These are phyloP conservation scores for Hydropsyche tenuis DNA, from an alignment of 1,140 invertebrate genomes.

Conservation along the genomic window DNA sequence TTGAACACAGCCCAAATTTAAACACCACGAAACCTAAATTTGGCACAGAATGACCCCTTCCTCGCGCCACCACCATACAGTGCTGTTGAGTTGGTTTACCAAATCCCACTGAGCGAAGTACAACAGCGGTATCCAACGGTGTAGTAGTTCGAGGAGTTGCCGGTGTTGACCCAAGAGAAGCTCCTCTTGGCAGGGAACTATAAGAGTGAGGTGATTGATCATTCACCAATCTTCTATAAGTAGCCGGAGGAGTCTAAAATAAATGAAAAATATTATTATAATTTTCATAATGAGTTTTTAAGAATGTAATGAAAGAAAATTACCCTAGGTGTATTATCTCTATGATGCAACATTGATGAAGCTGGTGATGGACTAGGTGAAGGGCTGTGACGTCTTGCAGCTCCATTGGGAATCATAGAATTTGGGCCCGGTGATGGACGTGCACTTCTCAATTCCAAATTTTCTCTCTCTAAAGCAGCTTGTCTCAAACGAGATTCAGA, in stretches of 20 bases:
- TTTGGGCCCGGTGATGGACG: slow-evolving; percentile 52
- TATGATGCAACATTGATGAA: slow-evolving; percentile 50
- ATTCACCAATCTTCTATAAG: slow-evolving; percentile 69
- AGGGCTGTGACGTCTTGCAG: slow-evolving; percentile 47
- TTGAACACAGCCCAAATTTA: slow-evolving; percentile 43
- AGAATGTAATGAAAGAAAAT: slow-evolving; percentile 24
- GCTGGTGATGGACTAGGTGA: slow-evolving; percentile 52
- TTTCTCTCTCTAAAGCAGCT: slow-evolving; percentile 83
- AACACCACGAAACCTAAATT: slow-evolving; percentile 77
- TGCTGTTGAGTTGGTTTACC: slow-evolving; percentile 54
- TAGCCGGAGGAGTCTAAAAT: slow-evolving; percentile 73
- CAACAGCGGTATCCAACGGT: slow-evolving; percentile 67
- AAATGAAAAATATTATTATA: not conserved
- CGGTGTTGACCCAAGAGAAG: slow-evolving; percentile 56
- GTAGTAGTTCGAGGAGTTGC: slow-evolving; percentile 69
- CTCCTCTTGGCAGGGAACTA: slow-evolving; percentile 79
- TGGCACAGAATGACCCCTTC: slow-evolving; percentile 85
- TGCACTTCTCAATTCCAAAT: slow-evolving; percentile 70
- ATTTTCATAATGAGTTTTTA: not conserved
- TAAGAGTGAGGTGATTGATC: slow-evolving; percentile 71
- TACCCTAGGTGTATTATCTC: slow-evolving; percentile 55
- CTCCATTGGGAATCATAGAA: slow-evolving; percentile 22
- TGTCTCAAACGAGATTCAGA: slow-evolving; percentile 87
- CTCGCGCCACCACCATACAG: slow-evolving; percentile 68
- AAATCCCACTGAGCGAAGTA: slow-evolving; percentile 49